A percentile compares a stretch with the other conserved stretches of the same genome.
These are phyloP conservation scores for Odontophorus gujanensis DNA, from an alignment of 2,113 vertebrate genomes.

Conservation along the genomic window DNA sequence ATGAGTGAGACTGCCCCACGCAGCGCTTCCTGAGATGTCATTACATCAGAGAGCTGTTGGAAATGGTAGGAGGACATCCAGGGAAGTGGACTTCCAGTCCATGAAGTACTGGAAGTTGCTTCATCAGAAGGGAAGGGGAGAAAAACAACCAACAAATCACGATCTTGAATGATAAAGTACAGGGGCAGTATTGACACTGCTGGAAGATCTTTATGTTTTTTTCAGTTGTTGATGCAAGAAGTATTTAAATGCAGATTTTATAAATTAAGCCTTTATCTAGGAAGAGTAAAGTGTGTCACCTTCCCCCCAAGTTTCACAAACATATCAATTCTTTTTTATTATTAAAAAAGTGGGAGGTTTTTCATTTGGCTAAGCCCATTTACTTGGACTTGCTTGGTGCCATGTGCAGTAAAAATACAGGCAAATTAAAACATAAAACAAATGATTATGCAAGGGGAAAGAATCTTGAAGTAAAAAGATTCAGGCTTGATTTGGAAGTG, in stretches of 20 bases:
- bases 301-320: not conserved
- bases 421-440: not conserved
- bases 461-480: conserved; percentile 23
- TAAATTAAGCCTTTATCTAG: not conserved
- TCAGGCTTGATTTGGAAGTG: conserved; percentile 8
- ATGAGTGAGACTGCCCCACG: not conserved
- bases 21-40: not conserved
- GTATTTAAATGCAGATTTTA: not conserved
- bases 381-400: conserved; percentile 12
- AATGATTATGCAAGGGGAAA: not conserved
- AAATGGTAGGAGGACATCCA: not conserved
- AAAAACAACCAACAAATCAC: not conserved
- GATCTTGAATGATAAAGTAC: not conserved
- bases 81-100: not conserved
- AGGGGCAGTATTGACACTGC: rapidly evolving
- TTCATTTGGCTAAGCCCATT: not conserved
- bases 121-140: not conserved
- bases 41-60: not conserved
- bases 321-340: not conserved
- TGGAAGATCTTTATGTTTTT: not conserved
- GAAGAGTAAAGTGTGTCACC: rapidly evolving
- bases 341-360: not conserved
- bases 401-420: conserved; percentile 1
- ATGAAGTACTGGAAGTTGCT: rapidly evolving
- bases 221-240: not conserved